Evolutionary conservation across 2,113 vertebrate species (phyloP), one percentile per base, ranked within the genome.

Genomic region (Arizona elegans): DNA sequence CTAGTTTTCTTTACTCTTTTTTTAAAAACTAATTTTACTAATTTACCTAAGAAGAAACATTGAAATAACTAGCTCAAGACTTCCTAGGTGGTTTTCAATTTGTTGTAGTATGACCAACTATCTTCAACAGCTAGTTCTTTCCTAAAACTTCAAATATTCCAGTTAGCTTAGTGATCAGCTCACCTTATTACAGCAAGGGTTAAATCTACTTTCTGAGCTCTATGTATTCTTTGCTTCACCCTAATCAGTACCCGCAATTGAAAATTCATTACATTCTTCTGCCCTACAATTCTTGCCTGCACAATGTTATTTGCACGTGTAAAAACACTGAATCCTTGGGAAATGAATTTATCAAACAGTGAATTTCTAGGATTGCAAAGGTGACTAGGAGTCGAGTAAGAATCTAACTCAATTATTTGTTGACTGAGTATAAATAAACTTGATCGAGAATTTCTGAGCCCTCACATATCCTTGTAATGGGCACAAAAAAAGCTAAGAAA

Each of bases 291-390:
- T 70, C 87, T 88, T 94, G 55, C 91, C 33, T 91, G 43, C 86
- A 86, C 93, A 92, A 95, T 92, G 90, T 92, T 88, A 95, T 96
- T 95, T 95, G 94, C 95, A 88, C 53, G 87, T 92, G 93, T 93
- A 91, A 87, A 91, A 94, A 95, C 94, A 94, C 95, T 96, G 96
- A 93, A 91, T 81, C 91, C 92, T 96, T 87, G 91, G 91, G 93
- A 91, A 95, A 93, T 95, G 96, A 93, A 93, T 96, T 96, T 92
- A 92, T 92, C 50, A 92, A 92, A 50, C 50, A 92, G n/a, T 53
- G 50, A 53, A 92, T 88, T 88, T 59, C 58, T 88, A 92, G 58
- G 47, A 52, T n/a, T 92, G 21, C 91, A 88, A n/a, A 92, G n/a
- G 50, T 65, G 33, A 50, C 47, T 58, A 87, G 86, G 6, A 65